Evolutionary conservation across 2,888 invertebrate genomes (phyloP).

Genomic region (Eupithecia inturbata): DNA sequence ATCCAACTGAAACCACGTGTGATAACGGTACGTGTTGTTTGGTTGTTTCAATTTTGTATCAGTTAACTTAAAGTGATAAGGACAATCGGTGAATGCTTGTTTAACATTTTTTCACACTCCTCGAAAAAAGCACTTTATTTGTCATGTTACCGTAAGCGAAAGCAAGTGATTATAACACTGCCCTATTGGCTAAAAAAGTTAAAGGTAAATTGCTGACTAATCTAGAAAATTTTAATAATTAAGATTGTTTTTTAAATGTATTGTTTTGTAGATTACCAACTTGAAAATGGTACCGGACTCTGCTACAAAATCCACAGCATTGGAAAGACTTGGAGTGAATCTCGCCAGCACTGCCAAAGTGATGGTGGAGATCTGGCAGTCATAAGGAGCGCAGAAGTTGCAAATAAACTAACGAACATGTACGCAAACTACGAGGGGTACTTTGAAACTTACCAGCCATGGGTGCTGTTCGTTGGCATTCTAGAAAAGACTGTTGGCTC

Average conservation of each 20-base stretch:
- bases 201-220: too few relatives aligned
- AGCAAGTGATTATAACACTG: too few relatives aligned
- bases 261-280: not conserved
- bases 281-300: not conserved
- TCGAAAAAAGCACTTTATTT: too few relatives aligned
- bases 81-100: too few relatives aligned
- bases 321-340: not conserved
- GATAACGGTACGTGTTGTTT: not conserved
- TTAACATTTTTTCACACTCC: too few relatives aligned
- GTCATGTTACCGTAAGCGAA: too few relatives aligned
- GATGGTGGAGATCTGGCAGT: conserved; percentile 7
- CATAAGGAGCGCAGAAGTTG: not conserved
- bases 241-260: too few relatives aligned
- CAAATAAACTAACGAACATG: not conserved
- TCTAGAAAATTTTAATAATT: too few relatives aligned
- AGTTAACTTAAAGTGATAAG: too few relatives aligned
- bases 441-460: not conserved
- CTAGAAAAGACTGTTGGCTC: not conserved
- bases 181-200: too few relatives aligned
- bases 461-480: conserved; percentile 4
- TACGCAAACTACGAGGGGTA: not conserved
- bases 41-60: not conserved
- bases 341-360: not conserved
- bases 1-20: not conserved
- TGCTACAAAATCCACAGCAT: not conserved